These are phyloP conservation scores for Papilio polyxenes DNA, from an alignment of 1,140 invertebrate species.

Conservation along the genomic window DNA sequence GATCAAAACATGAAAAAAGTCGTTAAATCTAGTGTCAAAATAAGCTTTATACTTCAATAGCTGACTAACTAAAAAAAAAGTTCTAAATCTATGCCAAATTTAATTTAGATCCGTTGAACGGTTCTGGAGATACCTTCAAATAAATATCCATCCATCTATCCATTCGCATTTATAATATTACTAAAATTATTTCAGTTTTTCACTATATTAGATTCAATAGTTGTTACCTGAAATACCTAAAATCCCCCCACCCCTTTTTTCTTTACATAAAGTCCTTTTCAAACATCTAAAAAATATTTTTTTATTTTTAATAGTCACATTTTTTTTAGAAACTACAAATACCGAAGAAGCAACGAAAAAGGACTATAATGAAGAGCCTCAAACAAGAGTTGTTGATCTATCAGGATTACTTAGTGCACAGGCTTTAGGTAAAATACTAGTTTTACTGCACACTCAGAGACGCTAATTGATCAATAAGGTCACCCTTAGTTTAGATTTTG, in stretches of 20 bases:
- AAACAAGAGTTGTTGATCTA: slow-evolving; percentile 58
- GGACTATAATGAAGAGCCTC: slow-evolving; percentile 48
- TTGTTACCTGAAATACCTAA: neutral
- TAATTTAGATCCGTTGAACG: no score
- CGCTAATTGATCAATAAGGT: neutral
- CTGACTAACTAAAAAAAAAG: no score
- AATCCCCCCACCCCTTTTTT: no score
- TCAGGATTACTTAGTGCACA: slow-evolving; percentile 72
- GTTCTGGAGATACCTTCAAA: no score
- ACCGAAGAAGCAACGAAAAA: slow-evolving; percentile 48
- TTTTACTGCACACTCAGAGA: neutral
- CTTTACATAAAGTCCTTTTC: neutral
- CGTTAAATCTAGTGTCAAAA: no score
- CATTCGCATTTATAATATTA: no score
- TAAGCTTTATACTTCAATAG: no score
- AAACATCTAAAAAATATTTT: neutral
- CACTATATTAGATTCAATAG: neutral
- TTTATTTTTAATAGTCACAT: slow-evolving; percentile 34
- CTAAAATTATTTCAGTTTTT: no score
- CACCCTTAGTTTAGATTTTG: neutral
- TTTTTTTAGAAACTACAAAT: slow-evolving; percentile 48
- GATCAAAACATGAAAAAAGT: no score
- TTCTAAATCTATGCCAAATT: no score
- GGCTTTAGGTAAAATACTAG: slow-evolving; percentile 61
- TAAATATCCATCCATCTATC: no score